Evolutionary conservation across 1,140 invertebrate species (phyloP).

Genomic region (Copidosoma floridanum): DNA sequence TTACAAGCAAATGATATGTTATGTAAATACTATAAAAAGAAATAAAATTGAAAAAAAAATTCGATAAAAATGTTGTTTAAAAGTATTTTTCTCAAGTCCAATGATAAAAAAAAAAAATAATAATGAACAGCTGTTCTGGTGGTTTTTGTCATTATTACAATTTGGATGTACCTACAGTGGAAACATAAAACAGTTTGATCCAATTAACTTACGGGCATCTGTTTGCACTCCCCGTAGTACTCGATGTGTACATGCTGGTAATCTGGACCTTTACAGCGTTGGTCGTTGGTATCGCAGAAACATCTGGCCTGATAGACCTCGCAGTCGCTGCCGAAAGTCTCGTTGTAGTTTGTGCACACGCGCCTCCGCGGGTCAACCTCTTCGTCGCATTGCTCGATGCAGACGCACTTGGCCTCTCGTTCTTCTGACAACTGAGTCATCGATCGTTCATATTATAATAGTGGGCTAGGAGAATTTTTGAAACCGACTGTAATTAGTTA

Average conservation of each 20-base stretch:
- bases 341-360: conserved; percentile 91
- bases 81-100: too few species aligned
- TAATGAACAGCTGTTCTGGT: too few species aligned
- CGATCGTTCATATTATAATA: conserved; percentile 2
- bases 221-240: conserved; percentile 82
- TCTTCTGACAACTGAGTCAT: conserved; percentile 60
- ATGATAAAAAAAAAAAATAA: too few species aligned
- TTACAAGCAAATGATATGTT: too few species aligned
- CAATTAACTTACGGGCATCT: conserved; percentile 69
- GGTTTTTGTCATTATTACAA: too few species aligned
- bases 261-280: conserved; percentile 70
- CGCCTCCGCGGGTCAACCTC: conserved; percentile 77
- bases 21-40: too few species aligned
- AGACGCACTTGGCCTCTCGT: conserved; percentile 78
- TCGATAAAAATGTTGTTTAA: too few species aligned
- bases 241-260: conserved; percentile 90
- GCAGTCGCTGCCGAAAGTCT: conserved; percentile 91
- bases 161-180: too few species aligned
- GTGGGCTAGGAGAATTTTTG: not conserved
- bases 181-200: too few species aligned
- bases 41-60: too few species aligned
- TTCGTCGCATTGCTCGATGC: conserved; percentile 77
- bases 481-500: not conserved
- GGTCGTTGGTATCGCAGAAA: conserved; percentile 73
- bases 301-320: conserved; percentile 88